A percentile compares a stretch with the other conserved stretches of the same genome.
phyloP scores from a whole-genome alignment of 2,888 invertebrate genomes.

The Physocephala rufipes region DNA sequence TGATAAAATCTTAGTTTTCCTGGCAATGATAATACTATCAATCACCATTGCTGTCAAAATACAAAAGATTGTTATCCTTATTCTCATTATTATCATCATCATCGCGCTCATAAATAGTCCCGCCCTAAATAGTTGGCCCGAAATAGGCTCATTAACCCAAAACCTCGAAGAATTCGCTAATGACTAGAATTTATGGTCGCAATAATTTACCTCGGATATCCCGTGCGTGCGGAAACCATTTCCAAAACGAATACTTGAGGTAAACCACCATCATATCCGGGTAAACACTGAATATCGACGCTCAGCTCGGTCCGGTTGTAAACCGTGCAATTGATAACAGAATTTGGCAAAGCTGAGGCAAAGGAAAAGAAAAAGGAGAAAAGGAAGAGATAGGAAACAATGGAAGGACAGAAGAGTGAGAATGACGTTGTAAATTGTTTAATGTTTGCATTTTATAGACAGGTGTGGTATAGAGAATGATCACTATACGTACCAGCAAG shows the following conservation, averaged over 20 bases:
- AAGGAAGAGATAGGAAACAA: slow-evolving; percentile 26
- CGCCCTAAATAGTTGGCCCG: neutral
- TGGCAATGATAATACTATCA: too few species aligned
- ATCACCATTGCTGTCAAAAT: neutral
- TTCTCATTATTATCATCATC: neutral
- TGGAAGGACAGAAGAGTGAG: slow-evolving; percentile 23
- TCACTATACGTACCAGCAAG: slow-evolving; percentile 76
- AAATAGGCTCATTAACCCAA: neutral
- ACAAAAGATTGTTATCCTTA: too few species aligned
- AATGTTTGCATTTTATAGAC: neutral
- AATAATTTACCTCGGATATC: slow-evolving; percentile 61
- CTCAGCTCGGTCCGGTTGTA: slow-evolving; percentile 86
- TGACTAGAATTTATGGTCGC: neutral
- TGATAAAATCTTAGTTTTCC: neutral
- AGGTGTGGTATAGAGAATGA: neutral
- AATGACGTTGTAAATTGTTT: neutral
- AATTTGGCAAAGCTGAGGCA: slow-evolving; percentile 79
- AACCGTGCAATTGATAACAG: slow-evolving; percentile 84
- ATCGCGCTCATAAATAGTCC: neutral
- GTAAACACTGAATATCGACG: slow-evolving; percentile 81
- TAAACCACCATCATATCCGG: slow-evolving; percentile 89
- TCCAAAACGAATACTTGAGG: slow-evolving; percentile 87
- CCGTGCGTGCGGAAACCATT: slow-evolving; percentile 70
- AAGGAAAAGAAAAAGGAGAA: slow-evolving; percentile 49
- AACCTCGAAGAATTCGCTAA: neutral